Conservation (phyloP, 2,113 vertebrate genomes). For the Otolemur garnettii region DNA sequence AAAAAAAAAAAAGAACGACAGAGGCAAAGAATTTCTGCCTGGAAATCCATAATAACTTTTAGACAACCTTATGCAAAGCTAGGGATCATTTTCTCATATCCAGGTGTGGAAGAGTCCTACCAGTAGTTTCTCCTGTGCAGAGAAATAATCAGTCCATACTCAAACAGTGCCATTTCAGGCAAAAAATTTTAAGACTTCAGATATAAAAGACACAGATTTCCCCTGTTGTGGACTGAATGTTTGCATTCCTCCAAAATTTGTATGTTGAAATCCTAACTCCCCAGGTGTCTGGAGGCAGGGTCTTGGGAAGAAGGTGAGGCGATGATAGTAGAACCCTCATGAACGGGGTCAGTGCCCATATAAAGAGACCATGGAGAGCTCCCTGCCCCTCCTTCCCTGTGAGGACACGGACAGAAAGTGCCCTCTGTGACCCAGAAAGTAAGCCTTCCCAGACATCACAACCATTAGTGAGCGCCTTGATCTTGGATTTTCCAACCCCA, state of each 20-base stretch:
- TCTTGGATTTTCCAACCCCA: neutral
- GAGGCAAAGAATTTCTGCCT: neutral
- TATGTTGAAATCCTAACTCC: neutral
- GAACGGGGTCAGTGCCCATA: neutral
- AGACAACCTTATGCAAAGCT: constrained; percentile 52
- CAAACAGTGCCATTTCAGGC: neutral
- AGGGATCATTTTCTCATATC: constrained; percentile 33
- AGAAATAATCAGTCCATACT: neutral
- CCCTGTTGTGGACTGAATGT: neutral
- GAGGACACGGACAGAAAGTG: neutral
- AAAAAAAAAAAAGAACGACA: too few species aligned
- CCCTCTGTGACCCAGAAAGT: neutral
- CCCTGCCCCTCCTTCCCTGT: neutral
- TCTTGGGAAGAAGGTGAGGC: neutral
- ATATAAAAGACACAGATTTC: neutral
- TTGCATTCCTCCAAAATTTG: neutral
- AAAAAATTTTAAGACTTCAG: neutral
- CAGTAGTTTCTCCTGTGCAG: neutral
- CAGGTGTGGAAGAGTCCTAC: constrained; percentile 18
- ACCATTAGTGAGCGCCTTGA: neutral
- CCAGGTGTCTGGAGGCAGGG: neutral
- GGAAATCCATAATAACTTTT: constrained; percentile 26
- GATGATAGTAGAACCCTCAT: neutral
- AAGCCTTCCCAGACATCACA: neutral
- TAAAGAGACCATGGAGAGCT: neutral